phyloP scores from a whole-genome alignment of 1,140 invertebrate species.

The Octopus bimaculoides region DNA sequence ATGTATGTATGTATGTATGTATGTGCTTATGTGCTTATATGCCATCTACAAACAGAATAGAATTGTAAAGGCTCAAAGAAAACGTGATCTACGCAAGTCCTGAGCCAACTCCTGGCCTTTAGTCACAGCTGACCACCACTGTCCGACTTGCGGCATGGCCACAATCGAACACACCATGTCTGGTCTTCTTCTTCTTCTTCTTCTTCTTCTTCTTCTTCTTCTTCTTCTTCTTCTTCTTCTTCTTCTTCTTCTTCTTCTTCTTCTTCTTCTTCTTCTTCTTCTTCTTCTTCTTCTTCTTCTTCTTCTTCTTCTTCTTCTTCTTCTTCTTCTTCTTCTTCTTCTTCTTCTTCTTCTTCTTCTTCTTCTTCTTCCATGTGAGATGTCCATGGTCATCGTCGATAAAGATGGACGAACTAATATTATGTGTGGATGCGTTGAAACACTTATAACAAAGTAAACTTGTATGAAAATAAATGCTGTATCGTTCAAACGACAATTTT shows the following conservation, averaged over 20 bases:
- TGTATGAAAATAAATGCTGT: too few relatives aligned
- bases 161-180: neutral
- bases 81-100: too few relatives aligned
- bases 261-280: slow-evolving; percentile 8
- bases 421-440: too few relatives aligned
- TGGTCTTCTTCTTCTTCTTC: slow-evolving; percentile 1
- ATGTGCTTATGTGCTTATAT: too few relatives aligned
- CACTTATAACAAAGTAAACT: too few relatives aligned
- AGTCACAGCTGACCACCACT: too few relatives aligned
- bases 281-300: slow-evolving; percentile 7
- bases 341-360: slow-evolving; percentile 11
- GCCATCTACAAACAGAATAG: too few relatives aligned
- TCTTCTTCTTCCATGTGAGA: neutral
- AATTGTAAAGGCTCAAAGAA: too few relatives aligned
- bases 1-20: too few relatives aligned
- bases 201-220: neutral
- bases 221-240: slow-evolving; percentile 5
- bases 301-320: neutral
- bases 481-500: too few relatives aligned
- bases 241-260: slow-evolving; percentile 8
- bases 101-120: too few relatives aligned
- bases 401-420: neutral
- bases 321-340: neutral
- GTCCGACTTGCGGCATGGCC: too few relatives aligned
- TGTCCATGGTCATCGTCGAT: neutral